phyloP scores from a whole-genome alignment of 1,140 invertebrate genomes.

The Zaprionus africanus region DNA sequence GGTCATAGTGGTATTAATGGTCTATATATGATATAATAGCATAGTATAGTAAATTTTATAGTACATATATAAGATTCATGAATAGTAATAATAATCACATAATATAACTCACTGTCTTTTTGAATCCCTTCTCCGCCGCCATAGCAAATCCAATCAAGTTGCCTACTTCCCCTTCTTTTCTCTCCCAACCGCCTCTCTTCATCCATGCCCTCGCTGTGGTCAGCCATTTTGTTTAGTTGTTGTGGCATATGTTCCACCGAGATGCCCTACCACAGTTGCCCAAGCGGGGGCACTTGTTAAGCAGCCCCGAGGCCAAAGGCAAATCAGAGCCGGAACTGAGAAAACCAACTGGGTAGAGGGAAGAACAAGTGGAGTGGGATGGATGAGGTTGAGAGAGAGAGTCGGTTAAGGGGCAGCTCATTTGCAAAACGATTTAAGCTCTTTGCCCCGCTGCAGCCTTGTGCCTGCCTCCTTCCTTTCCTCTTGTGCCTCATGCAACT shows the following conservation, averaged over 20 bases:
- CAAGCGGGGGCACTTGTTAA: conserved; percentile 48
- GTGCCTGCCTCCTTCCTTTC: too few relatives aligned
- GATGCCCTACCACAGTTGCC: neutral
- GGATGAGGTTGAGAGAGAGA: neutral
- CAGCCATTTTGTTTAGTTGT: conserved; percentile 49
- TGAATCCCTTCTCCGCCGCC: too few relatives aligned
- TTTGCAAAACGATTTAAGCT: conserved; percentile 60
- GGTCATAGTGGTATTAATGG: too few relatives aligned
- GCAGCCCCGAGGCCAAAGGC: conserved; percentile 35
- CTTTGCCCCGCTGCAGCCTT: neutral
- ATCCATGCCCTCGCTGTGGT: neutral
- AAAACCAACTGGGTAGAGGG: neutral
- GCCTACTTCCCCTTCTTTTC: neutral
- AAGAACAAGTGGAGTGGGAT: too few relatives aligned
- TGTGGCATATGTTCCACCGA: conserved; percentile 43
- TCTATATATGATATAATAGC: too few relatives aligned
- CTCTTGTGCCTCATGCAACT: neutral
- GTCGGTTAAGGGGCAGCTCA: conserved; percentile 24
- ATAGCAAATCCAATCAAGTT: neutral
- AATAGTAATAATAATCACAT: too few relatives aligned
- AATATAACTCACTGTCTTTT: too few relatives aligned
- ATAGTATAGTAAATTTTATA: too few relatives aligned
- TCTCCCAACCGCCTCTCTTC: neutral
- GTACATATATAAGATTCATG: too few relatives aligned
- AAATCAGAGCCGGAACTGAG: conserved; percentile 11